Conservation (phyloP, 1,140 invertebrate species). For the Dryas iulia region DNA sequence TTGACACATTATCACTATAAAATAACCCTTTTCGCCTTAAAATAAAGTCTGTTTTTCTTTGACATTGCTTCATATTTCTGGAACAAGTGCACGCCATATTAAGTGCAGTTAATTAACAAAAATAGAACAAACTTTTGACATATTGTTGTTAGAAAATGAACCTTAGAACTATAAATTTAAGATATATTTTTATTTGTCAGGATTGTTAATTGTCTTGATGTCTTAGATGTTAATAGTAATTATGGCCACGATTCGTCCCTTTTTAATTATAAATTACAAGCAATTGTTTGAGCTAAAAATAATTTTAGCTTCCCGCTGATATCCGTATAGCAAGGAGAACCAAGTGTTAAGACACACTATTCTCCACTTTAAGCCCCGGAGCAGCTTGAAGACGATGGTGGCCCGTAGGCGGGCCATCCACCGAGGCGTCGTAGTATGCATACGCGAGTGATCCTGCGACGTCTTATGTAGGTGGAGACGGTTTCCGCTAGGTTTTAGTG, state of each 20-base stretch:
- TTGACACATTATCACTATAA: background rate
- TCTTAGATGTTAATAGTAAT: slow-evolving; percentile 3
- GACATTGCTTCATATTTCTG: slow-evolving; percentile 13
- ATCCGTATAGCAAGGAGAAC: background rate
- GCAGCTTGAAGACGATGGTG: no score
- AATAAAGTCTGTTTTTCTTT: background rate
- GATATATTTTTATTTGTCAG: background rate
- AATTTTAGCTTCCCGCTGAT: background rate
- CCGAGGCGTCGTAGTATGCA: no score
- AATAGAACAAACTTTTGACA: slow-evolving; percentile 25
- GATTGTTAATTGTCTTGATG: slow-evolving; percentile 18
- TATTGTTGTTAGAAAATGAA: background rate
- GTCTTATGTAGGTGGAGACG: no score
- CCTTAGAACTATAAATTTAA: background rate
- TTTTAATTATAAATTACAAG: background rate
- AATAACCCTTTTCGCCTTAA: background rate
- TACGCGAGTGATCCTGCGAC: no score
- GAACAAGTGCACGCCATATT: slow-evolving; percentile 30
- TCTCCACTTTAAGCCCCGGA: background rate
- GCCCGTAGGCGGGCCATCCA: no score
- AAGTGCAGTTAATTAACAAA: slow-evolving; percentile 32
- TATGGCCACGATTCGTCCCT: background rate
- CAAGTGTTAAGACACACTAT: background rate
- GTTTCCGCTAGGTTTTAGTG: no score
- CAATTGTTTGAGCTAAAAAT: background rate